phyloP scores from a whole-genome alignment of 2,888 invertebrate genomes.

The Eugnorisma glareosa region DNA sequence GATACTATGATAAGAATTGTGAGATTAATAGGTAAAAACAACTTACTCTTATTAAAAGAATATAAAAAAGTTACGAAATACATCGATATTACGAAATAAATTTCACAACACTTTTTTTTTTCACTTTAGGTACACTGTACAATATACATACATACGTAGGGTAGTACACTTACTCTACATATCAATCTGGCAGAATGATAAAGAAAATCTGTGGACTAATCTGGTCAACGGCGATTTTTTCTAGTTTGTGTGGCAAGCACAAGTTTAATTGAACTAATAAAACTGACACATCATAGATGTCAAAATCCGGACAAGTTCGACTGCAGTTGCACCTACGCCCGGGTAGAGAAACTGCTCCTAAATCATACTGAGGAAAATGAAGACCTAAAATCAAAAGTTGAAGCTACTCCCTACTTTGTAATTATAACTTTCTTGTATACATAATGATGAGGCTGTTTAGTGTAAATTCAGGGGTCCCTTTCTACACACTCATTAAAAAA shows the following conservation, averaged over 20 bases:
- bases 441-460: constrained; percentile 18
- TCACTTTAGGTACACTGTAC: too few relatives aligned
- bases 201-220: not conserved
- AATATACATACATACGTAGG: not conserved
- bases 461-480: constrained; percentile 38
- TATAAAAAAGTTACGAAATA: not conserved
- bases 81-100: not conserved
- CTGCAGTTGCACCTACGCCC: too few relatives aligned
- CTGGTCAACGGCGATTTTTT: not conserved
- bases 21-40: not conserved
- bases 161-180: not conserved
- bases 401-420: constrained; percentile 1
- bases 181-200: not conserved
- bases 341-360: not conserved
- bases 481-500: constrained; percentile 51
- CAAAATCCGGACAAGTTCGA: not conserved
- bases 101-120: not conserved
- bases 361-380: not conserved
- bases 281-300: not conserved
- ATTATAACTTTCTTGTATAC: constrained; percentile 23
- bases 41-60: not conserved
- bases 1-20: too few relatives aligned
- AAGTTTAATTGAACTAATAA: not conserved
- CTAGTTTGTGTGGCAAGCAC: not conserved
- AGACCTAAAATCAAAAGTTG: not conserved